Evolutionary conservation across 2,888 invertebrate species (phyloP).

Genomic region (Temnothorax rugatulus): DNA sequence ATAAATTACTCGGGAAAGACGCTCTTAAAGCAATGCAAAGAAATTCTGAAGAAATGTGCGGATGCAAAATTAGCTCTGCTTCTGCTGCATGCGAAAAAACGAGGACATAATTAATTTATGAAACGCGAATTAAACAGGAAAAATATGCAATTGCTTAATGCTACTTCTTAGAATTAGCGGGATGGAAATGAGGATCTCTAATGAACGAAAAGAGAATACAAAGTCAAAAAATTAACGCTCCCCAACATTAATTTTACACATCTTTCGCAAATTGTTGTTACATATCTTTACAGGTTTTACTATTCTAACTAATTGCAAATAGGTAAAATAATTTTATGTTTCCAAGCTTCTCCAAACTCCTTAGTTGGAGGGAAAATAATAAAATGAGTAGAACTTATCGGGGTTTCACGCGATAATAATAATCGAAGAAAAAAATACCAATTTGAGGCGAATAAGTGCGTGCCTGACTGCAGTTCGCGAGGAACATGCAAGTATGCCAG

Average conservation of each 20-base stretch:
- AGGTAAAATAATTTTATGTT: background rate
- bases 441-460: background rate
- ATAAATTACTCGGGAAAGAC: constrained; percentile 46
- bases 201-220: constrained; percentile 10
- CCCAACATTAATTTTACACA: background rate
- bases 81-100: constrained; percentile 37
- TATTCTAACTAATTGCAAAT: background rate
- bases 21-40: constrained; percentile 30
- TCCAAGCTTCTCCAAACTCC: background rate
- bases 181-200: constrained; percentile 38
- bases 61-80: constrained; percentile 41
- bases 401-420: background rate
- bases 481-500: background rate
- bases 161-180: constrained; percentile 24
- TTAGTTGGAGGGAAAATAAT: background rate
- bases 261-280: background rate
- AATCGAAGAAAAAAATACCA: background rate
- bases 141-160: constrained; percentile 45
- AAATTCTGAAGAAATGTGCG: constrained; percentile 44
- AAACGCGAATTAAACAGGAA: constrained; percentile 43
- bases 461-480: background rate
- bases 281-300: background rate
- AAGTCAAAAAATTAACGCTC: constrained; percentile 1
- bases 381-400: background rate
- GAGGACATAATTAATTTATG: constrained; percentile 53